phyloP scores from a whole-genome alignment of 2,888 invertebrate species.

The Drosophila phalerata region DNA sequence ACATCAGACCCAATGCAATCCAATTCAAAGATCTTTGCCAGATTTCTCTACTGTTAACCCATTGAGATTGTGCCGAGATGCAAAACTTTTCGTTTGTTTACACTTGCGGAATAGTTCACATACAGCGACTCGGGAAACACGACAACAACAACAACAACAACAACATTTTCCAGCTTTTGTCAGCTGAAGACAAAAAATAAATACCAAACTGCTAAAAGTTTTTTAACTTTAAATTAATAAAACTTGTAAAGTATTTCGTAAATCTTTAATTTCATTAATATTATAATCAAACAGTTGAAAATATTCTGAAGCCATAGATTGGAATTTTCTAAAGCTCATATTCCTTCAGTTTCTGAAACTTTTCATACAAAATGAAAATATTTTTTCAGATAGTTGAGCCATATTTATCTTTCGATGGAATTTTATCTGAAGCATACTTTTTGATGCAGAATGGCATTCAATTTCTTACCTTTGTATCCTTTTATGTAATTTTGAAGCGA shows the following conservation, averaged over 20 bases:
- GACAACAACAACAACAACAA: neutral
- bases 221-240: slow-evolving; percentile 33
- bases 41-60: slow-evolving; percentile 51
- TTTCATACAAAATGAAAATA: neutral
- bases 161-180: slow-evolving; percentile 14
- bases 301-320: neutral
- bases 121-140: slow-evolving; percentile 20
- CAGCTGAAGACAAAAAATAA: slow-evolving; percentile 28
- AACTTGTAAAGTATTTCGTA: slow-evolving; percentile 32
- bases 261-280: slow-evolving; percentile 1
- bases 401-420: neutral
- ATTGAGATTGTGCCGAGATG: slow-evolving; percentile 38
- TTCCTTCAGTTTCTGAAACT: neutral
- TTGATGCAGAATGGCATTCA: neutral
- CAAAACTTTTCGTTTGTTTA: slow-evolving; percentile 59
- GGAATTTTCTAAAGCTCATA: neutral
- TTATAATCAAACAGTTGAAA: too few species aligned
- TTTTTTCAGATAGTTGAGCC: neutral
- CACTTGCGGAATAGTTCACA: slow-evolving; percentile 57
- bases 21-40: slow-evolving; percentile 39
- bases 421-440: neutral
- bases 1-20: slow-evolving; percentile 2
- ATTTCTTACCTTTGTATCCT: neutral
- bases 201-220: slow-evolving; percentile 6
- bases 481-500: neutral